Percentiles rank a stretch among this genome's conserved stretches.
Conservation (phyloP, 2,797 vertebrate genomes). For the Pseudomugil tenellus region DNA sequence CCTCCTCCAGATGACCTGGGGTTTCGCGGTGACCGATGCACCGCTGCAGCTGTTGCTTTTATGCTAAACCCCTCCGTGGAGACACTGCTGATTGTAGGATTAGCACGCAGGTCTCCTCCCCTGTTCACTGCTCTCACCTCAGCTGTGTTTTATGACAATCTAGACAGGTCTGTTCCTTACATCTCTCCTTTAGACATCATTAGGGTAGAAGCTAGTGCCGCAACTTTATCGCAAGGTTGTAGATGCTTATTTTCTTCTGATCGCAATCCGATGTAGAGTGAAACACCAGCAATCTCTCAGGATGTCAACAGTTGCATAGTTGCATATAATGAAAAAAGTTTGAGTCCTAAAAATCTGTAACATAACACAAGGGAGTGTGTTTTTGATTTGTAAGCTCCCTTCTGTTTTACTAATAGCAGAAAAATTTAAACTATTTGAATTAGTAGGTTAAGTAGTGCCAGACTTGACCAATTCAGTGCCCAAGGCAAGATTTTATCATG, state of each 20-base stretch:
- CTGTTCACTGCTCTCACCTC: constrained; percentile 61
- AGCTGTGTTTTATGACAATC: constrained; percentile 58
- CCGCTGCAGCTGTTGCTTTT: constrained; percentile 79
- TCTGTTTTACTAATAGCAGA: too few relatives aligned
- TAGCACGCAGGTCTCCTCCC: constrained; percentile 65
- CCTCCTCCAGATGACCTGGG: constrained; percentile 74
- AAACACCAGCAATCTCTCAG: not conserved
- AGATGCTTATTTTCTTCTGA: not conserved
- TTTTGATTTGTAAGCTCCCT: too few relatives aligned
- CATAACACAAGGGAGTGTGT: too few relatives aligned
- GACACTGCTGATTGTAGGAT: constrained; percentile 67
- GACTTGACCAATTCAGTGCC: too few relatives aligned
- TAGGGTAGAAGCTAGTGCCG: constrained; percentile 36
- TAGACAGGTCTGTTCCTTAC: constrained; percentile 49
- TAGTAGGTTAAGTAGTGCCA: too few relatives aligned
- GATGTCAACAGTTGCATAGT: not conserved
- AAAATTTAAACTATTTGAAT: too few relatives aligned
- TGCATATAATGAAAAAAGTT: not conserved
- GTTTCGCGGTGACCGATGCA: constrained; percentile 72
- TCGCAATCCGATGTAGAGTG: not conserved
- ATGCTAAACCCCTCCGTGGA: constrained; percentile 71
- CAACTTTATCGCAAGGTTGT: constrained; percentile 15
- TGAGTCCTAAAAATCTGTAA: not conserved
- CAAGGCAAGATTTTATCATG: too few relatives aligned
- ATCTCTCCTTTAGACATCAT: constrained; percentile 43